Conservation (phyloP, 2,888 invertebrate species). For the Chrysomela aeneicollis region DNA sequence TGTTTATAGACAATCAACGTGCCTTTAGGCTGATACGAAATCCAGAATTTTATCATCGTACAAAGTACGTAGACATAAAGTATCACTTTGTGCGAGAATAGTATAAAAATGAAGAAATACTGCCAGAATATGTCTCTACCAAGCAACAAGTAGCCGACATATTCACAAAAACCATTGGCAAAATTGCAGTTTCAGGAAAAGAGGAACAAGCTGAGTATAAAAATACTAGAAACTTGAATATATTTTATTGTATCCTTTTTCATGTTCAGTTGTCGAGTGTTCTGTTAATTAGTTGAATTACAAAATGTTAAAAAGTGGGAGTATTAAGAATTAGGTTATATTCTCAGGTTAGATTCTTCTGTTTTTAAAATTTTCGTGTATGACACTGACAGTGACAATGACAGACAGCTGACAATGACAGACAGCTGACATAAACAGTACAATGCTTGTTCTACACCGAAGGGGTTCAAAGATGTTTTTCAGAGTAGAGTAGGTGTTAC, state of each 20-base stretch:
- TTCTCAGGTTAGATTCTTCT: no score
- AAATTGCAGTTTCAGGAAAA: not conserved
- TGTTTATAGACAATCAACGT: slow-evolving; percentile 24
- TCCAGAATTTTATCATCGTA: slow-evolving; percentile 20
- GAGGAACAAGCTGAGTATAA: not conserved
- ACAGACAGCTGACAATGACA: no score
- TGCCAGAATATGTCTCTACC: slow-evolving; percentile 5
- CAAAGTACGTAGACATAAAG: slow-evolving; percentile 20
- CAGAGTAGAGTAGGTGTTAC: no score
- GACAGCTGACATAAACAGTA: no score
- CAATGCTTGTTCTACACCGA: no score
- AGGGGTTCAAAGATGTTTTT: no score
- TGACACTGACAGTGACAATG: no score
- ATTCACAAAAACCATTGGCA: slow-evolving; percentile 1
- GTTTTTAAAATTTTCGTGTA: no score
- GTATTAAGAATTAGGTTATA: not conserved
- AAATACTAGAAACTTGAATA: not conserved
- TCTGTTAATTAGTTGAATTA: no score
- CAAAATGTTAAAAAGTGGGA: not conserved
- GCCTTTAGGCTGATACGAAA: slow-evolving; percentile 16
- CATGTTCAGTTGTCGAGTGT: not conserved
- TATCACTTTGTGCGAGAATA: slow-evolving; percentile 23
- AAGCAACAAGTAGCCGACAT: slow-evolving; percentile 22
- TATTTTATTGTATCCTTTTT: not conserved
- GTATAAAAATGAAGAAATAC: not conserved